A percentile compares a stretch with the other conserved stretches of the same genome.
Evolutionary conservation across 2,113 vertebrate species (phyloP).

Genomic region (Menidia beryllina): DNA sequence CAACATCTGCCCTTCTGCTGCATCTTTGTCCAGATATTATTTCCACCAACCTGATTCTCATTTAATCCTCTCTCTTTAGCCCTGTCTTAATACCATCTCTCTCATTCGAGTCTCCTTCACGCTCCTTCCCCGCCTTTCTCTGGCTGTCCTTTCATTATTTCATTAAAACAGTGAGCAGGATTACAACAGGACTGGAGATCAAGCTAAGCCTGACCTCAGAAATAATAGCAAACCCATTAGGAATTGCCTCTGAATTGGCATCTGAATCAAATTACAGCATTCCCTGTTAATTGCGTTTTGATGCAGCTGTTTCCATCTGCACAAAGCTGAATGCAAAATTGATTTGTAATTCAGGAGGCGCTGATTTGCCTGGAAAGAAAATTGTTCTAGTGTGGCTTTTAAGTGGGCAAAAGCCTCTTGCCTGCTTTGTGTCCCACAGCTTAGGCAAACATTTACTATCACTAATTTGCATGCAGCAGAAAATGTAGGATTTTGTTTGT

Average conservation of each 20-base stretch:
- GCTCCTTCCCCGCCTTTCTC: not conserved
- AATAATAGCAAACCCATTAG: conserved; percentile 38
- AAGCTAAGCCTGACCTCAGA: conserved; percentile 50
- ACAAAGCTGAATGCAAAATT: conserved; percentile 57
- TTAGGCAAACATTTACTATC: conserved; percentile 51
- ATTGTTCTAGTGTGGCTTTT: conserved; percentile 36
- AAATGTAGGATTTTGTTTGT: conserved; percentile 11
- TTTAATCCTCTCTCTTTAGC: conserved; percentile 16
- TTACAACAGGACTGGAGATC: conserved; percentile 34
- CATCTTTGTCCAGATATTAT: not conserved
- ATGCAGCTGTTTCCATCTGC: conserved; percentile 58
- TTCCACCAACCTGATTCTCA: conserved; percentile 15
- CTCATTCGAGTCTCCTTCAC: conserved; percentile 36
- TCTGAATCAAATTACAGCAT: conserved; percentile 34
- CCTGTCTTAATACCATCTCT: not conserved
- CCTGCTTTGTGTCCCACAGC: conserved; percentile 11
- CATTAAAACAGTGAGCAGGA: conserved; percentile 40
- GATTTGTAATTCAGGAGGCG: conserved; percentile 60
- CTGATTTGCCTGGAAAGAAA: conserved; percentile 33
- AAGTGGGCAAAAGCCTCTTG: conserved; percentile 30
- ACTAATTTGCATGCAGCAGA: conserved; percentile 33
- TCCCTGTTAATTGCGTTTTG: conserved; percentile 68
- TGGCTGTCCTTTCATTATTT: conserved; percentile 27
- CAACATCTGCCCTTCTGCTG: not conserved
- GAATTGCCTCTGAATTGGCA: conserved; percentile 40